Conservation (phyloP, 2,113 vertebrate genomes). For the Xiphias gladius region DNA sequence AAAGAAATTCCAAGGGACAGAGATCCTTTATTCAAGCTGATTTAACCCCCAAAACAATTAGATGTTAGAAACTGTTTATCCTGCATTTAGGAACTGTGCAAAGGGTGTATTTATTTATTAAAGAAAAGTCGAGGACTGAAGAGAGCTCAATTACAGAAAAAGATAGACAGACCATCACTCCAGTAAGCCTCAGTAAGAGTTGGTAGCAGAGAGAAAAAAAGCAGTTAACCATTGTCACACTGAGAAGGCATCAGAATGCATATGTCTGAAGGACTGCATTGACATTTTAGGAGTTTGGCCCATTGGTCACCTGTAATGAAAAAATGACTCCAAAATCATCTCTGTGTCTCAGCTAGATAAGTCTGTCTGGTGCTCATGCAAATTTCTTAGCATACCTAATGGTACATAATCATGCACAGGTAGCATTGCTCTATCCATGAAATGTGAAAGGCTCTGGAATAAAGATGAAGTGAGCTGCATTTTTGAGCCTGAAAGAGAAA, state of each 20-base stretch:
- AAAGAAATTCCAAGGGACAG: not conserved
- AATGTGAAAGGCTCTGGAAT: not conserved
- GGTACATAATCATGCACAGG: not conserved
- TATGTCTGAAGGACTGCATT: not conserved
- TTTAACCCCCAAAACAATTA: not conserved
- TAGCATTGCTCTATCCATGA: not conserved
- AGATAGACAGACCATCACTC: not conserved
- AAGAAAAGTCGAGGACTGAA: not conserved
- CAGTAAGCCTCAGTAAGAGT: not conserved
- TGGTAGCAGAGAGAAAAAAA: not conserved
- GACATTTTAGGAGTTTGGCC: constrained; percentile 29
- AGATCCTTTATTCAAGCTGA: not conserved
- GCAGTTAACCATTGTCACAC: not conserved
- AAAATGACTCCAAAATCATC: not conserved
- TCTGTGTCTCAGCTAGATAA: constrained; percentile 19
- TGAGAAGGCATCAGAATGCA: not conserved
- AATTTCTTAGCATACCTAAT: not conserved
- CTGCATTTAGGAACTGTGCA: not conserved
- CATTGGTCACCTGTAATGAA: constrained; percentile 26
- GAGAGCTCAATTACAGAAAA: not conserved
- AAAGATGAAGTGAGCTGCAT: constrained; percentile 5
- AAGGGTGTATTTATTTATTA: not conserved
- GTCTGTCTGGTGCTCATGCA: constrained; percentile 19
- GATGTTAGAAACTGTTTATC: not conserved
- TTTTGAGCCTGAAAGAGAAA: not conserved